Conservation (phyloP, 2,888 invertebrate species). For the Chrysomela aeneicollis region DNA sequence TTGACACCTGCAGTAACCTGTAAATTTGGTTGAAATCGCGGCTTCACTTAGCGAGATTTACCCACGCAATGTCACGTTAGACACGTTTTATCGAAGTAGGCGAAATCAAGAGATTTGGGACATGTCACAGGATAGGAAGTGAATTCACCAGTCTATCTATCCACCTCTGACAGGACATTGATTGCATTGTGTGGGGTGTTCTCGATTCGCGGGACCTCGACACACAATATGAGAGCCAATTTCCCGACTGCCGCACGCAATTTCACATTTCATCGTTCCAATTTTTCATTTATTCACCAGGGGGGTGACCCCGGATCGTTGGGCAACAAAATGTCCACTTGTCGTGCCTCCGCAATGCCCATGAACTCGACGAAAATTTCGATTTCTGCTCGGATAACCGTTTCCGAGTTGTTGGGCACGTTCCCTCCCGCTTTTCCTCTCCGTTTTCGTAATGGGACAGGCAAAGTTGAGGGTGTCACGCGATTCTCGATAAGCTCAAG, state of each 20-base stretch:
- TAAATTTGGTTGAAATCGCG: too few relatives aligned
- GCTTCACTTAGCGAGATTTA: too few relatives aligned
- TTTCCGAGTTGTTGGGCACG: neutral
- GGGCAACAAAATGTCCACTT: neutral
- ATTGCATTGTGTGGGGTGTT: too few relatives aligned
- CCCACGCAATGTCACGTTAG: too few relatives aligned
- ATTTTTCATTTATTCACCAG: neutral
- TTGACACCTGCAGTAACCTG: too few relatives aligned
- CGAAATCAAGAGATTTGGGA: too few relatives aligned
- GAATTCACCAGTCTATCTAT: too few relatives aligned
- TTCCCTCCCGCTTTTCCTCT: neutral
- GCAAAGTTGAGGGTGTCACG: slow-evolving; percentile 1
- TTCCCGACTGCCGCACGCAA: neutral
- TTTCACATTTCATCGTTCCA: too few relatives aligned
- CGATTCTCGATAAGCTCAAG: slow-evolving; percentile 18
- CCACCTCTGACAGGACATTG: too few relatives aligned
- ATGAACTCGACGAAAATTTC: neutral
- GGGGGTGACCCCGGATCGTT: neutral
- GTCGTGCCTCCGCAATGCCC: neutral
- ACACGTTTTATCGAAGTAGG: too few relatives aligned
- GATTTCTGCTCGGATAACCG: neutral
- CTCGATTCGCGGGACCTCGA: too few relatives aligned
- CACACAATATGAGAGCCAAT: neutral
- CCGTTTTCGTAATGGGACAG: neutral
- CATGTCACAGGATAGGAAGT: too few relatives aligned